phyloP scores from a whole-genome alignment of 2,888 invertebrate genomes.

The Ennomos quercinarius region DNA sequence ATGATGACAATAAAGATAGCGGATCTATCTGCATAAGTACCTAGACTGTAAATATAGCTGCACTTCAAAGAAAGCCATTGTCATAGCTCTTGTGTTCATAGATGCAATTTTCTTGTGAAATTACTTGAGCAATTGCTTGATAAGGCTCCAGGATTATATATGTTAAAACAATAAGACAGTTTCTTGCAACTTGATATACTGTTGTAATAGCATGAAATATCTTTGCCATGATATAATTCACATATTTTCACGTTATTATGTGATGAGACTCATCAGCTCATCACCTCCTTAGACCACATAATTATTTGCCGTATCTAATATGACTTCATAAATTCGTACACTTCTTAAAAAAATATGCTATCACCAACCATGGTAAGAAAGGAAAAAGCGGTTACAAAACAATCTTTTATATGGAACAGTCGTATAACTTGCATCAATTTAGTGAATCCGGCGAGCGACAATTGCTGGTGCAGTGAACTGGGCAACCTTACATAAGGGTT shows the following conservation, averaged over 20 bases:
- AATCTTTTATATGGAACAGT: background rate
- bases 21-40: background rate
- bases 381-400: background rate
- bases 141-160: conserved; percentile 8
- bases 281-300: no score
- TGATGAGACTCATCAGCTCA: no score
- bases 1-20: conserved; percentile 14
- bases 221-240: no score
- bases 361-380: background rate
- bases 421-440: conserved; percentile 17
- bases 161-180: no score
- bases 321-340: no score
- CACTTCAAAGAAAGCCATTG: conserved; percentile 9
- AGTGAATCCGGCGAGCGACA: conserved; percentile 18
- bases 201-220: no score
- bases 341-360: no score
- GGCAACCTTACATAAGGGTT: conserved; percentile 44
- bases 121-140: conserved; percentile 16
- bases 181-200: no score
- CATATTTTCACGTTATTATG: no score
- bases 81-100: conserved; percentile 10
- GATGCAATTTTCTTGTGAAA: conserved; percentile 15
- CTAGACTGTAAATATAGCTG: background rate
- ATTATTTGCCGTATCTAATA: no score
- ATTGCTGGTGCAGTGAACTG: conserved; percentile 32